Conservation (phyloP, 2,797 vertebrate species). For the Alca torda region DNA sequence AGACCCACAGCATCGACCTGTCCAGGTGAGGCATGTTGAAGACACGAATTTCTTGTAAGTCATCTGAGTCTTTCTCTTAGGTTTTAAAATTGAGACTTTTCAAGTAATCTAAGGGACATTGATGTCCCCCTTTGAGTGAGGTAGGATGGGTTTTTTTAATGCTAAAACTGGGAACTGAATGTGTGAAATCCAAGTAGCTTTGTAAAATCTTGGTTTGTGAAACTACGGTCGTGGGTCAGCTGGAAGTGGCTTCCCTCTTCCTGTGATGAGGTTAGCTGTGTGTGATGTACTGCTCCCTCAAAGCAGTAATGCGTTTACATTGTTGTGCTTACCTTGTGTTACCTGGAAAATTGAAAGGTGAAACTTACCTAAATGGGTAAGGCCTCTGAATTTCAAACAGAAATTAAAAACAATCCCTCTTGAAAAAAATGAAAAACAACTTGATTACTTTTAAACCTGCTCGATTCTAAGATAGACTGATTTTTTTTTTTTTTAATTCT, state of each 20-base stretch:
- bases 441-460: not conserved
- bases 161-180: not conserved
- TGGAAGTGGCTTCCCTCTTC: not conserved
- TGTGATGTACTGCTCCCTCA: not conserved
- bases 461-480: not conserved
- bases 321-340: accelerated
- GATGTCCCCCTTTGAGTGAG: not conserved
- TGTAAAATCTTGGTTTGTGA: not conserved
- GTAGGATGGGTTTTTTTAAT: not conserved
- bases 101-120: not conserved
- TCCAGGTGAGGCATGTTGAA: slow-evolving; percentile 75
- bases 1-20: slow-evolving; percentile 88
- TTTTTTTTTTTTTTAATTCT: not conserved
- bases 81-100: not conserved
- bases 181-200: not conserved
- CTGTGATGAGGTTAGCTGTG: not conserved
- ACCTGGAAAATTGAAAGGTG: not conserved
- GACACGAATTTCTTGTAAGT: not conserved
- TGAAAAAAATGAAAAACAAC: accelerated
- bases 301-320: not conserved
- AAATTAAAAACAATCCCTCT: not conserved
- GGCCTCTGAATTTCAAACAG: not conserved
- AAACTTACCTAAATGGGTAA: not conserved
- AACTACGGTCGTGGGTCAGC: not conserved
- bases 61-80: not conserved